Evolutionary conservation across 2,888 invertebrate genomes (phyloP), one percentile per base, ranked within the genome.

Genomic region (Rotaria socialis): DNA sequence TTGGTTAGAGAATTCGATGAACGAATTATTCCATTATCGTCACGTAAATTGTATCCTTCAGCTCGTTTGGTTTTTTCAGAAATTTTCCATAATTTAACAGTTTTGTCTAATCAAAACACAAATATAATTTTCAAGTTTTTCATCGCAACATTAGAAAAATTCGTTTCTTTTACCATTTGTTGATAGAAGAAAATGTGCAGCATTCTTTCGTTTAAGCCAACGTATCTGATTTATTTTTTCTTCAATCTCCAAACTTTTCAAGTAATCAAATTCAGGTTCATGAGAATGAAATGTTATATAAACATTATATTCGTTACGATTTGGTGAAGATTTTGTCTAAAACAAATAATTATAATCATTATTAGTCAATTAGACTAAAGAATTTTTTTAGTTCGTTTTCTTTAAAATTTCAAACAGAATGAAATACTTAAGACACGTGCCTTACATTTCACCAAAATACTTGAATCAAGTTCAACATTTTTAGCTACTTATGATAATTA

Each of bases 271-370:
- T 93, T 99, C 99, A 35, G 99, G 98, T 92, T 99, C 99, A 92
- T 99, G 99, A 90, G 97, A 97, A 92, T 99, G 99, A 93, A 99
- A 99, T 90, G 99, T 99, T 90, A 97, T 97, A 93, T 99, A 99
- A 89, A 99, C 98, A 92, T 97, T 98, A 93, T 98, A 99, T 92
- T 99, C 98, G 88, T 97, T 96, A 90, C 96, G 94, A 90, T 95
- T 88, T 84, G 89, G 89, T 58, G 87, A 86, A 43, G 75, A 80
- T 41, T 50, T 84, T 5, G 24, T 75, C 43, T 86, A 74, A 35
- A 35, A 60, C 2, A 43, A 80, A 43, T 35, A 14, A 14, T 50
- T 50, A 4, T 50, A 11, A 8, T 11, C 50, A 50, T 11, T 1
- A 50, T 11, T 50, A 8, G 14, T 50, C 14, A 14, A 8, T 50